Base-by-base conservation (phyloP, 2,888 invertebrate species). In the Pseudococcus viburni region DNA sequence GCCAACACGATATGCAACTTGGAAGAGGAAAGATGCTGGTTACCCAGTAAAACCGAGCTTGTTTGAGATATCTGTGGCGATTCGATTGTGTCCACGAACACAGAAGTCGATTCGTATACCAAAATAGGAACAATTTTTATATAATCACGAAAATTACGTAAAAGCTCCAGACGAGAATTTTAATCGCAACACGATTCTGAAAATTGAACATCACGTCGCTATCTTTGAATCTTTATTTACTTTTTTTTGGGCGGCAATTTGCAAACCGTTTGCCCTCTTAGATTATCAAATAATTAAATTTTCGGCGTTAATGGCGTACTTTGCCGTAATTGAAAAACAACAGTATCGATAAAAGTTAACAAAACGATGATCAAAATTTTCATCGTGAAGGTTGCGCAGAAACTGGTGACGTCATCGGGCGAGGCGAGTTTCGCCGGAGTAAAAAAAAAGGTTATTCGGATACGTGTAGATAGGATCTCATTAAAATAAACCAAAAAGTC, bases 401-500 rank as follows among this genome's bases (percentile, higher is more conserved):
- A 33, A 42, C 9, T 22, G 42, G n/a, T 19, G 19, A 42, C 73
- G 73, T 39, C 33, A 73, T 33, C 39, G 17, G n/a, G 8, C 19
- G 59, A 12, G 33, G 26, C 17, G 42, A 42, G 19, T n/a, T 26
- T 39, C 46, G 8, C 6, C 42, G 46, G 19, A 80, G 11, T 33
- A 39, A 80, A 42, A 80, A n/a, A 19, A 59, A 19, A 19, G 59
- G 59, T 15, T 33, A 42, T 80, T 80, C 11, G 15, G 80, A 80
- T 42, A 80, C 42, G 80, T 80, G 42, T 26, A 80, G 80, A 80
- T 42, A 42, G 80, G 4, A 19, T 80, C 42, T 80, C 80, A 80
- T 80, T 80, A 80, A 80, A 80, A 42, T 46, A n/a, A 80, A 80
- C 42, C 42, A 80, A 80, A 59, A 73, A 73, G 68, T 73, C 80